Evolutionary conservation across 1,140 invertebrate species (phyloP).

Genomic region (Diplogasteroides magnus): DNA sequence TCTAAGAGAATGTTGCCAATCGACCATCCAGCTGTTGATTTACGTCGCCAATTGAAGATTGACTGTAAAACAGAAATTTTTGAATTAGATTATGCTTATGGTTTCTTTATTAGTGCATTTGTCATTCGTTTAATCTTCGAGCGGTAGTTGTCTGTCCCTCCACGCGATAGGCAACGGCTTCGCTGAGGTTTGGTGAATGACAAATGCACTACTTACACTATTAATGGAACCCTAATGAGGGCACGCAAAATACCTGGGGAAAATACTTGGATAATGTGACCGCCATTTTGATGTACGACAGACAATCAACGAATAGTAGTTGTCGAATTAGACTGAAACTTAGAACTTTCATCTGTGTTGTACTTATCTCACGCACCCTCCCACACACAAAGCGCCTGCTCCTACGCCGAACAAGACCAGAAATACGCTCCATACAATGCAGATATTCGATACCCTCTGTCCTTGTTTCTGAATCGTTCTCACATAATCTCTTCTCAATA

Average conservation of each 20-base stretch:
- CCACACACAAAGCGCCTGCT: too few species aligned
- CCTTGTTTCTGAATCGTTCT: slow-evolving; percentile 63
- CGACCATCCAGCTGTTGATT: slow-evolving; percentile 94
- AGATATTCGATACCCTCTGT: slow-evolving; percentile 63
- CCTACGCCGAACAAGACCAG: slow-evolving; percentile 62
- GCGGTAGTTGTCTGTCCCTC: too few species aligned
- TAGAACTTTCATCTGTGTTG: too few species aligned
- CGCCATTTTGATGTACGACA: slow-evolving; percentile 89
- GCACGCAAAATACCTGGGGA: slow-evolving; percentile 67
- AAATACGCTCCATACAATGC: slow-evolving; percentile 59
- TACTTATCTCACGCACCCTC: too few species aligned
- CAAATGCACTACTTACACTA: too few species aligned
- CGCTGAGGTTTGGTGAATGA: too few species aligned
- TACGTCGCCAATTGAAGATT: slow-evolving; percentile 86
- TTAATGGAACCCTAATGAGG: too few species aligned
- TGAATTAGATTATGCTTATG: too few species aligned
- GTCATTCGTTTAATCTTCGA: too few species aligned
- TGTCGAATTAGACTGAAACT: slow-evolving; percentile 67
- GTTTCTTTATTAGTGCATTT: too few species aligned
- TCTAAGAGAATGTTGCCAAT: slow-evolving; percentile 95
- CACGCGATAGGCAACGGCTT: too few species aligned
- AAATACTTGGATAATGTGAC: slow-evolving; percentile 97
- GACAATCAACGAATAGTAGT: slow-evolving; percentile 86
- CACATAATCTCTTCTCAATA: too few species aligned
- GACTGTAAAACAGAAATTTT: slow-evolving; percentile 62